These are phyloP conservation scores for Cataglyphis rosenhaueri DNA, from an alignment of 2,888 invertebrate genomes.

Conservation along the genomic window DNA sequence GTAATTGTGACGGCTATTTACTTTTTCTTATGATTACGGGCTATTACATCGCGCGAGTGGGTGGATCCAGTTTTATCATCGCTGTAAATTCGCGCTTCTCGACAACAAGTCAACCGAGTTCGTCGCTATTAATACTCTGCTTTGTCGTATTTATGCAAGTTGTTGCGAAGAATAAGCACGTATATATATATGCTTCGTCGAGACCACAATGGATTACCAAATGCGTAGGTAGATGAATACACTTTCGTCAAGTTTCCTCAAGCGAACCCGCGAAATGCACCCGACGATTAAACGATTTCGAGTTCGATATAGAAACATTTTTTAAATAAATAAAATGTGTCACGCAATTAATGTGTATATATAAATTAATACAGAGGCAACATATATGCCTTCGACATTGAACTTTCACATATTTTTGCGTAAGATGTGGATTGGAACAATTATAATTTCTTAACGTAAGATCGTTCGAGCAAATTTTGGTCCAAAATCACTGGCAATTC, in stretches of 20 bases:
- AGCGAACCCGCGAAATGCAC: background rate
- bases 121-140: slow-evolving; percentile 37
- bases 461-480: slow-evolving; percentile 2
- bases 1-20: slow-evolving; percentile 12
- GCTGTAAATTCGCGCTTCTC: background rate
- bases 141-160: slow-evolving; percentile 20
- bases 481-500: slow-evolving; percentile 9
- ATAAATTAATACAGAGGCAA: background rate
- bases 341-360: background rate
- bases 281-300: background rate
- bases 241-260: background rate
- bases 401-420: slow-evolving; percentile 2
- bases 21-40: slow-evolving; percentile 18
- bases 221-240: slow-evolving; percentile 15
- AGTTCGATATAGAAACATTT: background rate
- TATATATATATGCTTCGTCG: background rate
- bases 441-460: background rate
- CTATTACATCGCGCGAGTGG: slow-evolving; percentile 5
- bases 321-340: background rate
- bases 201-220: background rate
- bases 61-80: slow-evolving; percentile 22
- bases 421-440: background rate
- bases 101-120: background rate
- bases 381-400: background rate
- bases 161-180: slow-evolving; percentile 11